Percentiles rank a stretch among this genome's conserved stretches.
Conservation (phyloP, 2,113 vertebrate species). For the Acinonyx jubatus region DNA sequence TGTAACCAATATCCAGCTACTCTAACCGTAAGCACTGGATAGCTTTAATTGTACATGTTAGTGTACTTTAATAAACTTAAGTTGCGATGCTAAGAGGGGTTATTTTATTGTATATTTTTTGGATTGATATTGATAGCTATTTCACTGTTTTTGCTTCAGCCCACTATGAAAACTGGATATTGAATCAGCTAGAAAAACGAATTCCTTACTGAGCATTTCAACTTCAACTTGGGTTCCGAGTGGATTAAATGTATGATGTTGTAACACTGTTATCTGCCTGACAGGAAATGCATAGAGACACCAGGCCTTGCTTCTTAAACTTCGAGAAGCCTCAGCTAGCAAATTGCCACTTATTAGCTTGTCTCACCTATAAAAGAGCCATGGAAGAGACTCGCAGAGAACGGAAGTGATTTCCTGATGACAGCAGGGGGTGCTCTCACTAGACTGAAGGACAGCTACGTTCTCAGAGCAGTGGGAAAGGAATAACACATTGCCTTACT, state of each 20-base stretch:
- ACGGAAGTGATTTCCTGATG: constrained; percentile 88
- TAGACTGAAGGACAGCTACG: constrained; percentile 87
- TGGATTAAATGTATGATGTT: constrained; percentile 81
- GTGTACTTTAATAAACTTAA: constrained; percentile 59
- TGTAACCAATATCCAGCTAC: constrained; percentile 30
- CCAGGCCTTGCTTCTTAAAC: constrained; percentile 80
- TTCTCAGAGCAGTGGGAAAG: constrained; percentile 87
- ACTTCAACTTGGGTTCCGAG: constrained; percentile 77
- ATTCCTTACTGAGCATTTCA: constrained; percentile 70
- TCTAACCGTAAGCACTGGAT: neutral
- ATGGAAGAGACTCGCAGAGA: constrained; percentile 80
- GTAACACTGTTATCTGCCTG: constrained; percentile 81
- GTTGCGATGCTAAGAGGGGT: neutral
- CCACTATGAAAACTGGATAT: constrained; percentile 63
- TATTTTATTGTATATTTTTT: constrained; percentile 69
- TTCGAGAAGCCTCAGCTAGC: constrained; percentile 81
- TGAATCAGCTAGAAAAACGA: constrained; percentile 60
- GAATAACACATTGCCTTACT: constrained; percentile 86
- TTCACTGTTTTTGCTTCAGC: constrained; percentile 57
- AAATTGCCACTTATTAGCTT: constrained; percentile 89
- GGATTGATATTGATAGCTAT: constrained; percentile 47
- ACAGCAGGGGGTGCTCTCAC: constrained; percentile 90
- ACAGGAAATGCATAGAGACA: constrained; percentile 79
- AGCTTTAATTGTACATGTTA: constrained; percentile 59
- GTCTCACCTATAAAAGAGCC: constrained; percentile 89